These are phyloP conservation scores for Alectoris magna DNA, from an alignment of 2,797 vertebrate genomes.

Conservation along the genomic window DNA sequence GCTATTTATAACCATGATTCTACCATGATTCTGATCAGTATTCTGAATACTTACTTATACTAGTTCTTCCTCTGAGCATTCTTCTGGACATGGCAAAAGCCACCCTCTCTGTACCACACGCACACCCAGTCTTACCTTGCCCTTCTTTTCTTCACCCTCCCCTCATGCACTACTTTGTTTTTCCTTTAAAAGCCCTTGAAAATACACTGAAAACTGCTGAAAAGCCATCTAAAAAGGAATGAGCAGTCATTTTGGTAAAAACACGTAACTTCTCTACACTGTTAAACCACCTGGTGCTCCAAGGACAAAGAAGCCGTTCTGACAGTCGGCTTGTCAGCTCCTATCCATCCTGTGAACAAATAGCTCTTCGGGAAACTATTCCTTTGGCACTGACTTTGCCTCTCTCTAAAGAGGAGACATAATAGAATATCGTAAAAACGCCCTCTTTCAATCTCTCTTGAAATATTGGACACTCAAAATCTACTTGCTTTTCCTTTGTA, in stretches of 20 bases:
- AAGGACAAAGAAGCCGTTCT: slow-evolving; percentile 66
- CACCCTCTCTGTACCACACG: rapidly evolving
- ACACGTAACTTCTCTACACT: neutral
- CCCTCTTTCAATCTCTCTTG: slow-evolving; percentile 33
- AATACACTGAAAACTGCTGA: neutral
- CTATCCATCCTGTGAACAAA: slow-evolving; percentile 65
- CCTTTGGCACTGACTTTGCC: slow-evolving; percentile 36
- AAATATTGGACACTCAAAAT: slow-evolving; percentile 50
- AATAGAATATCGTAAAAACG: slow-evolving; percentile 49
- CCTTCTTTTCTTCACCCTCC: neutral
- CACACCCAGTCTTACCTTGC: neutral
- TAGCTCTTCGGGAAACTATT: slow-evolving; percentile 35
- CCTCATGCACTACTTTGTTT: neutral
- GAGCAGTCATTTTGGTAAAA: slow-evolving; percentile 52
- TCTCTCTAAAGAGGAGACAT: slow-evolving; percentile 43
- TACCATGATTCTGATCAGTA: neutral
- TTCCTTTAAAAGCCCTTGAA: slow-evolving; percentile 12
- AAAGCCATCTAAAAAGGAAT: slow-evolving; percentile 39
- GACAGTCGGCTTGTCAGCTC: slow-evolving; percentile 58
- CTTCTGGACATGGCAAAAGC: neutral
- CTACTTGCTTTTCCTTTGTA: slow-evolving; percentile 28
- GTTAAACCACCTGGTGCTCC: slow-evolving; percentile 59
- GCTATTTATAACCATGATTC: neutral
- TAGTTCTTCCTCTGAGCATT: neutral
- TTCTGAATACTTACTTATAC: neutral